These are phyloP conservation scores for Furcifer pardalis DNA, from an alignment of 2,797 vertebrate genomes.

Conservation along the genomic window DNA sequence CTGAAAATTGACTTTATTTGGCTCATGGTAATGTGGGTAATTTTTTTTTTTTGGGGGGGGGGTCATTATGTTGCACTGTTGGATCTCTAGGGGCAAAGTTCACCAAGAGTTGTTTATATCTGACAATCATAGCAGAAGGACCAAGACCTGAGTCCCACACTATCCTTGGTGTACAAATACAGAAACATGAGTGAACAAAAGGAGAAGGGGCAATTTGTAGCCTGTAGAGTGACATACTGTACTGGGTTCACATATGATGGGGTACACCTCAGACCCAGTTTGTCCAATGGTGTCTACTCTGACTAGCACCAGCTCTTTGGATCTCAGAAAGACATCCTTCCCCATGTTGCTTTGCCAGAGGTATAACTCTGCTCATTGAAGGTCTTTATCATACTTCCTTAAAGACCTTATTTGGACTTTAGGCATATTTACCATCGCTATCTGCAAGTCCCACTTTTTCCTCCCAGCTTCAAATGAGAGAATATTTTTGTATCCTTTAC, in stretches of 20 bases:
- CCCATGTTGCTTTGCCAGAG: neutral
- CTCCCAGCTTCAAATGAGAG: neutral
- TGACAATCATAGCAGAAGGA: neutral
- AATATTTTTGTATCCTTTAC: neutral
- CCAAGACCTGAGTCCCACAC: neutral
- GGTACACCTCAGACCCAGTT: neutral
- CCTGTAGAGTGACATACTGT: neutral
- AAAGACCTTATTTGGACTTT: neutral
- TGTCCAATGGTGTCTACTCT: neutral
- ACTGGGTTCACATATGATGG: neutral
- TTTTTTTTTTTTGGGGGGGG: too few relatives aligned
- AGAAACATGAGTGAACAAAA: neutral
- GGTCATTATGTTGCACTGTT: accelerated
- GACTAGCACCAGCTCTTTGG: neutral
- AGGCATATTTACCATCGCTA: neutral
- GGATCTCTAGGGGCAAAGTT: conserved; percentile 16
- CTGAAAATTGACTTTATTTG: conserved; percentile 34
- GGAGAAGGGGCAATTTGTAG: neutral
- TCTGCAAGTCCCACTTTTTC: neutral
- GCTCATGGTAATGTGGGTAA: neutral
- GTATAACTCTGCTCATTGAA: neutral
- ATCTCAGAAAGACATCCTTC: neutral
- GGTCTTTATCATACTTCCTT: neutral
- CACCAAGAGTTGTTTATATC: neutral
- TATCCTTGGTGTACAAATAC: conserved; percentile 3